Evolutionary conservation across 2,797 vertebrate genomes (phyloP).

Genomic region (Alosa sapidissima): DNA sequence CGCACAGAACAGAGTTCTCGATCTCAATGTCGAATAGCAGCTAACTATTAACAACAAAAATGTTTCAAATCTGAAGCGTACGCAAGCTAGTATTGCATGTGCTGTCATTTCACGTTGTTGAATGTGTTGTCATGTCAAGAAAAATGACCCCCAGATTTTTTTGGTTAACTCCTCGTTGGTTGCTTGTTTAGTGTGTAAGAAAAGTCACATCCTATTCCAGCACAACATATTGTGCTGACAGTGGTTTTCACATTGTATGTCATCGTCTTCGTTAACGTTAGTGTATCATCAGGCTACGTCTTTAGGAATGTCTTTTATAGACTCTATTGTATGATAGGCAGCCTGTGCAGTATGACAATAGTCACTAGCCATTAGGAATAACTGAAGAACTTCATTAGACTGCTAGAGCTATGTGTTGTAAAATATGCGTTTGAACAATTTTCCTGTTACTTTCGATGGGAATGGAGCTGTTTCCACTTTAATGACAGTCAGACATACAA

Average conservation of each 20-base stretch:
- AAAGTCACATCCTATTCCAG: background rate
- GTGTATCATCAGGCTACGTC: background rate
- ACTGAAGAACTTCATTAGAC: background rate
- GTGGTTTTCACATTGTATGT: background rate
- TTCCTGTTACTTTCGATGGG: too few species aligned
- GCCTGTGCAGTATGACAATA: too few species aligned
- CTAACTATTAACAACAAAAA: too few species aligned
- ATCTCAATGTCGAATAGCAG: too few species aligned
- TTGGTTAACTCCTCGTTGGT: background rate
- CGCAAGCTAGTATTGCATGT: too few species aligned
- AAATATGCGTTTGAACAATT: too few species aligned
- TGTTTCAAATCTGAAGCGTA: too few species aligned
- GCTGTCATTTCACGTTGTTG: too few species aligned
- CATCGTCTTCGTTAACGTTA: background rate
- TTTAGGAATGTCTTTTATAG: background rate
- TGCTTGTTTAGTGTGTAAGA: background rate
- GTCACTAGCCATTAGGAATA: background rate
- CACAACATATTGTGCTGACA: background rate
- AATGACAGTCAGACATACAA: too few species aligned
- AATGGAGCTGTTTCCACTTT: too few species aligned
- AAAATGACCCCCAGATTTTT: background rate
- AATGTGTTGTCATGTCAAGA: too few species aligned
- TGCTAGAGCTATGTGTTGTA: background rate
- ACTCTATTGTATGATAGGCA: too few species aligned
- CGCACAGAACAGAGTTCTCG: background rate